Conservation (phyloP, 2,113 vertebrate species). For the Thamnaconus septentrionalis region DNA sequence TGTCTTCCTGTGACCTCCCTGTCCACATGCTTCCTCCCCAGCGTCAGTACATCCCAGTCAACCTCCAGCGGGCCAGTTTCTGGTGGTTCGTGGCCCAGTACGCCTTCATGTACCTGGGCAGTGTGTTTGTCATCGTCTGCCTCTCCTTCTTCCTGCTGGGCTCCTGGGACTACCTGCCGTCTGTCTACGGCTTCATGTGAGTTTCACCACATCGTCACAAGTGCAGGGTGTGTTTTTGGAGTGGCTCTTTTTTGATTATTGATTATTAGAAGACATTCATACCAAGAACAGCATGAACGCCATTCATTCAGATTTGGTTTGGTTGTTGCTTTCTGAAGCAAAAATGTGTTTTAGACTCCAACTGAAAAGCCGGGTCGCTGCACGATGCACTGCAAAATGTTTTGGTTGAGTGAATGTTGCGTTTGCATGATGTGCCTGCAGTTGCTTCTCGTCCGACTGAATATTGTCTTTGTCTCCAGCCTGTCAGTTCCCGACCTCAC, state of each 20-base stretch:
- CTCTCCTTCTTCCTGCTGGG: slow-evolving; percentile 97
- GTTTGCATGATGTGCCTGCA: too few relatives aligned
- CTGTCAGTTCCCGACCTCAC: slow-evolving; percentile 96
- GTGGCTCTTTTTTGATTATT: too few relatives aligned
- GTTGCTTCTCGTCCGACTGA: background rate
- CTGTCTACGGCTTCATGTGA: slow-evolving; percentile 98
- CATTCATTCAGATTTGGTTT: too few relatives aligned
- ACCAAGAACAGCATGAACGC: too few relatives aligned
- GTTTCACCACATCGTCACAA: slow-evolving; percentile 26
- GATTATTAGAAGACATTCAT: too few relatives aligned
- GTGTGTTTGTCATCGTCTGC: slow-evolving; percentile 85
- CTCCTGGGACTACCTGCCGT: slow-evolving; percentile 94
- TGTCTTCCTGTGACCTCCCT: too few relatives aligned
- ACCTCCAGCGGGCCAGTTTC: slow-evolving; percentile 79
- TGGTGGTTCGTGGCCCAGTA: slow-evolving; percentile 89
- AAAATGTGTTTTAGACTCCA: too few relatives aligned
- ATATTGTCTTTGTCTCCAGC: slow-evolving; percentile 64
- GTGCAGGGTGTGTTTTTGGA: too few relatives aligned
- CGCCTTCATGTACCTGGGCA: slow-evolving; percentile 86
- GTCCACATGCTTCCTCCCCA: slow-evolving; percentile 45
- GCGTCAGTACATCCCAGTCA: slow-evolving; percentile 90
- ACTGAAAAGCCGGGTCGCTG: too few relatives aligned
- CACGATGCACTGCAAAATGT: too few relatives aligned
- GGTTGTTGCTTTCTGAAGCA: too few relatives aligned
- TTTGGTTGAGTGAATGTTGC: too few relatives aligned